A percentile compares a stretch with the other conserved stretches of the same genome.
Conservation (phyloP, 2,888 invertebrate species). For the Lithosia quadra region DNA sequence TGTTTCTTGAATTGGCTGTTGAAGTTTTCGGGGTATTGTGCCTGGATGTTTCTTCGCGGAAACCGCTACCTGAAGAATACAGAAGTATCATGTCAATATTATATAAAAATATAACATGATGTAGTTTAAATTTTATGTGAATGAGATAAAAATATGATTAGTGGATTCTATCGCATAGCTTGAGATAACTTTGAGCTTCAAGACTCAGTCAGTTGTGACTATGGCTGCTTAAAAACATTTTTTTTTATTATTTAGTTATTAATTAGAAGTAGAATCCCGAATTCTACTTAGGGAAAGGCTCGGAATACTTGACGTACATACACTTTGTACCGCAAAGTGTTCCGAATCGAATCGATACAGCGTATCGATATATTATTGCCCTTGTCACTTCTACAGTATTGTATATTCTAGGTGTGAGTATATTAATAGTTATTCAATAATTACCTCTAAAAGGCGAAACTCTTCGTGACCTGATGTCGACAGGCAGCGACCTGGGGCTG, state of each 20-base stretch:
- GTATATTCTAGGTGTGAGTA: too few species aligned
- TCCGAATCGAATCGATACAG: too few species aligned
- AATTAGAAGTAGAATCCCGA: too few species aligned
- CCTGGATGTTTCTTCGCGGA: conserved; percentile 83
- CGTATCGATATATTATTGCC: too few species aligned
- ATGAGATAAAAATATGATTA: not conserved
- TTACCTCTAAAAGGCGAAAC: conserved; percentile 88
- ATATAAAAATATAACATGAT: not conserved
- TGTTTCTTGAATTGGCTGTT: conserved; percentile 76
- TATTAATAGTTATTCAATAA: not conserved
- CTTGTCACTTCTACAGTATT: too few species aligned
- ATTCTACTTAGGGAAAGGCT: too few species aligned
- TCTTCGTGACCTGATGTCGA: conserved; percentile 77
- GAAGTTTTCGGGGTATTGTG: conserved; percentile 85
- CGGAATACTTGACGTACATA: too few species aligned
- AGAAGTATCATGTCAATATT: conserved; percentile 12
- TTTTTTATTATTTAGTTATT: too few species aligned
- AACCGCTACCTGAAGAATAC: conserved; percentile 79
- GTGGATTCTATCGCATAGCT: not conserved
- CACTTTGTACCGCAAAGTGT: too few species aligned
- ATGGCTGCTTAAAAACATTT: not conserved
- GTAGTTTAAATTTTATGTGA: not conserved
- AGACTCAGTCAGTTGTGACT: not conserved
- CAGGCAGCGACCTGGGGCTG: conserved; percentile 76
- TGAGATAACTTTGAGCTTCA: not conserved